A percentile compares a stretch with the other conserved stretches of the same genome.
These are phyloP conservation scores for Halcyon chelicuti DNA, from an alignment of 2,797 vertebrate species.

Conservation along the genomic window DNA sequence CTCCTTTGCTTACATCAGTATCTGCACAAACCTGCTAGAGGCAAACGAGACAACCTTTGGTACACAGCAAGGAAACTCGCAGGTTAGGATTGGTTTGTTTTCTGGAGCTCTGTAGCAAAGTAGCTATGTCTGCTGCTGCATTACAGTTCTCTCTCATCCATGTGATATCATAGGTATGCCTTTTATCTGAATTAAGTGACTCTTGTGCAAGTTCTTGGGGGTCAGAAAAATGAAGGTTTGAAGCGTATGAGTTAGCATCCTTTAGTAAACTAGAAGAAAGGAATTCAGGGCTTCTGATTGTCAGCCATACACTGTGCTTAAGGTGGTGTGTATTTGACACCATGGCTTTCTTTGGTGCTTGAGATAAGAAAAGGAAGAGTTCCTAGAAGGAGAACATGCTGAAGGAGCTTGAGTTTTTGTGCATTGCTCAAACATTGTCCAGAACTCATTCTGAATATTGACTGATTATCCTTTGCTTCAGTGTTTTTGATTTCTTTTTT, in stretches of 20 bases:
- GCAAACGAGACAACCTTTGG: not conserved
- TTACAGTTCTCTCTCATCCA: not conserved
- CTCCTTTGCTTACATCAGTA: not conserved
- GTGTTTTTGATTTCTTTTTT: not conserved
- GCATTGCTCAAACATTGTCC: not conserved
- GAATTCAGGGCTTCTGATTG: not conserved
- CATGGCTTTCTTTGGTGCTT: not conserved
- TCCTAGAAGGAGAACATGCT: not conserved
- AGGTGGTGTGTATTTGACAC: rapidly evolving
- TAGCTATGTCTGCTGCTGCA: not conserved
- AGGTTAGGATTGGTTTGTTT: not conserved
- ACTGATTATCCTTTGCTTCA: not conserved
- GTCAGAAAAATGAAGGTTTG: not conserved
- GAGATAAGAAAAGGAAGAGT: not conserved
- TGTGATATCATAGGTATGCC: not conserved
- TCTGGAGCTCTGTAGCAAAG: not conserved
- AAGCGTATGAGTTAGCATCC: not conserved
- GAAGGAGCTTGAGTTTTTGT: not conserved
- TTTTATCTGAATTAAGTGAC: not conserved
- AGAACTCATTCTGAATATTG: not conserved
- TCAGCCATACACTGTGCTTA: not conserved
- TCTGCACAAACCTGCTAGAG: not conserved
- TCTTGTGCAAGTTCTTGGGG: not conserved
- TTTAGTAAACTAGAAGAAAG: not conserved
- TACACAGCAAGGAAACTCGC: rapidly evolving